Evolutionary conservation across 2,888 invertebrate genomes (phyloP).

Genomic region (Diarsia brunnea): DNA sequence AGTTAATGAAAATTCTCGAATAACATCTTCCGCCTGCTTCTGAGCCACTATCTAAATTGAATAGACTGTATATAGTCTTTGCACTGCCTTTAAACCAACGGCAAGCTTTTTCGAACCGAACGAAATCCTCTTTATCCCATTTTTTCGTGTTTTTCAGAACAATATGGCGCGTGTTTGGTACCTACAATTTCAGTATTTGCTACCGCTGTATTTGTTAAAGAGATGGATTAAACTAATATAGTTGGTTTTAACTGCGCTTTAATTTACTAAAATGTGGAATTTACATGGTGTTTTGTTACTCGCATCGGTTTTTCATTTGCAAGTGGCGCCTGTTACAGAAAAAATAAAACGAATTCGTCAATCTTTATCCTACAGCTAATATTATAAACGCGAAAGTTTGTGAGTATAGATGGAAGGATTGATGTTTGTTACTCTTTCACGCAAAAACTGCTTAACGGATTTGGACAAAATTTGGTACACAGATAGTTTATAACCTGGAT

Average conservation of each 20-base stretch:
- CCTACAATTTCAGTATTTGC: neutral
- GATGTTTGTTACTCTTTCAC: too few species aligned
- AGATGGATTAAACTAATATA: neutral
- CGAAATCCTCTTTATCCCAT: conserved; percentile 3
- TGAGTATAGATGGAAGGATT: too few species aligned
- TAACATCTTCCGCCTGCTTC: conserved; percentile 53
- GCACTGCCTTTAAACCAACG: conserved; percentile 27
- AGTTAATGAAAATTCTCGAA: conserved; percentile 66
- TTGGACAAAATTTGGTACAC: too few species aligned
- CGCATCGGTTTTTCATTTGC: neutral
- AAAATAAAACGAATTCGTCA: too few species aligned
- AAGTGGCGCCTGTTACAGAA: too few species aligned
- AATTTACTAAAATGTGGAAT: neutral
- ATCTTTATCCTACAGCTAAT: too few species aligned
- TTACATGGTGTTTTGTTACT: neutral
- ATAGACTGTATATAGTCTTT: conserved; percentile 54
- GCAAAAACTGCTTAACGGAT: too few species aligned
- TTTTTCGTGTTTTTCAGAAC: conserved; percentile 22
- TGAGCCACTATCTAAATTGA: conserved; percentile 65
- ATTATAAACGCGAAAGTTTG: too few species aligned
- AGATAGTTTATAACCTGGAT: too few species aligned
- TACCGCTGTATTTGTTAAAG: neutral
- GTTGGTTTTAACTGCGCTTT: neutral
- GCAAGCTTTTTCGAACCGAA: conserved; percentile 39
- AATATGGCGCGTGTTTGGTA: neutral